Conservation (phyloP, 37 sponge, comb jelly and placozoan genomes). For the Agelas oroides region DNA sequence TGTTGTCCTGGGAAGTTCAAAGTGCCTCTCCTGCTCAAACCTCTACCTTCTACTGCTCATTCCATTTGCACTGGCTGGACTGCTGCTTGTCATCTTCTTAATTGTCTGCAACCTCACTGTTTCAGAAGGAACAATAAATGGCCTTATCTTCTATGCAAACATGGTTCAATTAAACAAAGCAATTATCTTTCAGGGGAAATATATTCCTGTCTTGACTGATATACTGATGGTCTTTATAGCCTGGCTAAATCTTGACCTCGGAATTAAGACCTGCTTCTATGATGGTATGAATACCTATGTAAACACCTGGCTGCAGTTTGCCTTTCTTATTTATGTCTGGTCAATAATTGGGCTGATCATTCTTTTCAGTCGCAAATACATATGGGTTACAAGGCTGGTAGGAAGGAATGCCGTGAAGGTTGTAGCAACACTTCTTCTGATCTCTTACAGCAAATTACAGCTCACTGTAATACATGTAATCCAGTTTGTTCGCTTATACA, state of each 20-base stretch:
- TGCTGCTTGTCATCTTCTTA: not conserved
- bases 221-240: not conserved
- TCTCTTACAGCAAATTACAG: constrained; percentile 26
- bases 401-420: constrained; percentile 18
- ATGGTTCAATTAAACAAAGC: not conserved
- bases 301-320: constrained; percentile 26
- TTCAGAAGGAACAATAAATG: constrained; percentile 1
- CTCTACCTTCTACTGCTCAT: not conserved
- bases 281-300: constrained; percentile 30
- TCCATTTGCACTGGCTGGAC: not conserved
- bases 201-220: too few species aligned
- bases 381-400: not conserved
- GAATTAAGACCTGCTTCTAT: constrained; percentile 37
- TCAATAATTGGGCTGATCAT: constrained; percentile 1
- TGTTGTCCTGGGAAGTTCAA: not conserved
- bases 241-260: not conserved
- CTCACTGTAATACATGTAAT: not conserved
- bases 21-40: not conserved
- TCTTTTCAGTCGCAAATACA: not conserved
- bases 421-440: constrained; percentile 31
- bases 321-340: constrained; percentile 7
- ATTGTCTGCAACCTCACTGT: not conserved
- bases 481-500: not conserved
- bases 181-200: not conserved
- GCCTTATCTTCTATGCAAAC: not conserved